These are phyloP conservation scores for Ennomos fuscantarius DNA, from an alignment of 2,888 invertebrate genomes.

Conservation along the genomic window DNA sequence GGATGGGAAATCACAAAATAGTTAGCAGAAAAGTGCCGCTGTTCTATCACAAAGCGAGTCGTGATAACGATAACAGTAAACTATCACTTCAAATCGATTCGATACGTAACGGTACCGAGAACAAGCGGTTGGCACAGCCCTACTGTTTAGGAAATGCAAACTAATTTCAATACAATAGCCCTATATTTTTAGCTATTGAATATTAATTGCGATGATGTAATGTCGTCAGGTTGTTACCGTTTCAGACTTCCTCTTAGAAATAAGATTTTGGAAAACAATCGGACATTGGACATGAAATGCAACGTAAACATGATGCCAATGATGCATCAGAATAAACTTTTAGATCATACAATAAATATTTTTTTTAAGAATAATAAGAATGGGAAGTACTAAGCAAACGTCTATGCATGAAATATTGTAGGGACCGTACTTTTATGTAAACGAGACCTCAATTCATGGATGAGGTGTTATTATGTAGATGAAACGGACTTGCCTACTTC, in stretches of 20 bases:
- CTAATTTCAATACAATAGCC: conserved; percentile 49
- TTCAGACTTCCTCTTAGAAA: conserved; percentile 29
- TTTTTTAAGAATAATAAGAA: too few relatives aligned
- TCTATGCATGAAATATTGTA: too few relatives aligned
- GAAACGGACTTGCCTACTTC: too few relatives aligned
- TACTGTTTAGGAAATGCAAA: conserved; percentile 47
- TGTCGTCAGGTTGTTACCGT: conserved; percentile 15
- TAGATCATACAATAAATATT: too few relatives aligned
- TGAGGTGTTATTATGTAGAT: too few relatives aligned
- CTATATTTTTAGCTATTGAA: conserved; percentile 31
- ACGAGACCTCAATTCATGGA: too few relatives aligned
- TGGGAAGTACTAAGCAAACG: too few relatives aligned
- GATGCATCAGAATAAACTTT: too few relatives aligned
- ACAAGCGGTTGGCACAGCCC: conserved; percentile 42
- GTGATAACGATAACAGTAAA: conserved; percentile 67
- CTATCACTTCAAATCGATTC: conserved; percentile 54
- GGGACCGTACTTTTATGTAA: too few relatives aligned
- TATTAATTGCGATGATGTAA: conserved; percentile 38
- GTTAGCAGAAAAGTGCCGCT: conserved; percentile 32
- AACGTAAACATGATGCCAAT: neutral
- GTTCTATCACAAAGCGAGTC: conserved; percentile 46
- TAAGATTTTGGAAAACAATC: neutral
- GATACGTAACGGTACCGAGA: conserved; percentile 57
- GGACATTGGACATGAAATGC: neutral
- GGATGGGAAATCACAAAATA: conserved; percentile 27